phyloP scores from a whole-genome alignment of 2,888 invertebrate species.

The Pachymerium ferrugineum region DNA sequence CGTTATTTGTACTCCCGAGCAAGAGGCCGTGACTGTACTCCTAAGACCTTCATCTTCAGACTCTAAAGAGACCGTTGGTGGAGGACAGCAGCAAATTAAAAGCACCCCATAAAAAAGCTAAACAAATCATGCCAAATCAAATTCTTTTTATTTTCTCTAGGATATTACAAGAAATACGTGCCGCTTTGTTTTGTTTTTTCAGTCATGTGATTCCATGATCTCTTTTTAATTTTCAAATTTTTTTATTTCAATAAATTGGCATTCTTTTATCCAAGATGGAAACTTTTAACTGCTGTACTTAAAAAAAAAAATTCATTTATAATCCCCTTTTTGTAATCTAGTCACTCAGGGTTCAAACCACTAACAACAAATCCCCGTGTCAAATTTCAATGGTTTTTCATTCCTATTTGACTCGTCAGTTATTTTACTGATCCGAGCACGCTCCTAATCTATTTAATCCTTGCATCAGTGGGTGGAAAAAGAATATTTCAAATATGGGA shows the following conservation, averaged over 20 bases:
- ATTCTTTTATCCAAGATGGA: too few relatives aligned
- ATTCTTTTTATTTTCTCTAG: conserved; percentile 23
- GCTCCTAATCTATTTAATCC: not conserved
- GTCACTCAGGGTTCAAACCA: conserved; percentile 16
- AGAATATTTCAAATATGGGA: not conserved
- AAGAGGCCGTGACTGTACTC: conserved; percentile 59
- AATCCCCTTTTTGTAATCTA: not conserved
- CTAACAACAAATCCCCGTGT: not conserved
- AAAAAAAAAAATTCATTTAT: not conserved
- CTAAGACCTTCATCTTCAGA: conserved; percentile 61
- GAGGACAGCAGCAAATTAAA: conserved; percentile 27
- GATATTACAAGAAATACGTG: too few relatives aligned
- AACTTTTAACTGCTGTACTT: too few relatives aligned
- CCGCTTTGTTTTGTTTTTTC: not conserved
- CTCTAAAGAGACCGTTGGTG: conserved; percentile 44
- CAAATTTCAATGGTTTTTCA: not conserved
- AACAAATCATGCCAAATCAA: conserved; percentile 12
- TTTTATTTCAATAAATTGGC: too few relatives aligned
- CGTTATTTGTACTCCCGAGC: conserved; percentile 60
- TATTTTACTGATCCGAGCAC: too few relatives aligned
- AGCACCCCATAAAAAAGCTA: conserved; percentile 9
- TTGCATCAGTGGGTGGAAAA: not conserved
- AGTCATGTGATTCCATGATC: not conserved
- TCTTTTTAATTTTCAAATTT: not conserved
- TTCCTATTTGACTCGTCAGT: not conserved